phyloP scores from a whole-genome alignment of 2,797 vertebrate genomes.

The Ateles fusciceps region DNA sequence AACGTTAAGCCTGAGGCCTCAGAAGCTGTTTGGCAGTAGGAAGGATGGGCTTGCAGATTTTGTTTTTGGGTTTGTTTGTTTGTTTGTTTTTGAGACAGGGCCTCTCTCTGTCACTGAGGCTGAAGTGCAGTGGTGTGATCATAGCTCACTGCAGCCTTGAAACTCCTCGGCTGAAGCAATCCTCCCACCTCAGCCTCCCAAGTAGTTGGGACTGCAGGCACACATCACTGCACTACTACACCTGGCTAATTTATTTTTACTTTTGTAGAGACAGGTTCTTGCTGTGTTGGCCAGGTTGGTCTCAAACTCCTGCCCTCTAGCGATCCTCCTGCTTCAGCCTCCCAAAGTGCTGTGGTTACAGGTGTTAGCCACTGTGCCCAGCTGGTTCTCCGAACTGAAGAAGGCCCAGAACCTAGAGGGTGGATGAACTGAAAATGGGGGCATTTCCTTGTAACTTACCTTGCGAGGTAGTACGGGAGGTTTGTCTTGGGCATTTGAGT shows the following conservation, averaged over 20 bases:
- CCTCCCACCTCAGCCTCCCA: background rate
- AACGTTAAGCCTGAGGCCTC: too few species aligned
- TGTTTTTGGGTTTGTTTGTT: too few species aligned
- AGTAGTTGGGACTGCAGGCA: background rate
- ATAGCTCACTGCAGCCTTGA: too few species aligned
- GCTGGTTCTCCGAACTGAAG: background rate
- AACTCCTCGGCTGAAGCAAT: too few species aligned
- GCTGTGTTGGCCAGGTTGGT: background rate
- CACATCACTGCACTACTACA: background rate
- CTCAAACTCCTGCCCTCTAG: background rate
- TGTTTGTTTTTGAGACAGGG: too few species aligned
- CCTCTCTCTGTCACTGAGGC: too few species aligned
- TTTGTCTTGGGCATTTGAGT: background rate
- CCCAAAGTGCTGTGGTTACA: background rate
- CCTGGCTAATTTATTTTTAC: too few species aligned
- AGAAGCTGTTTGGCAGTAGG: background rate
- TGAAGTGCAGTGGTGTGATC: too few species aligned
- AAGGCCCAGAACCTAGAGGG: background rate
- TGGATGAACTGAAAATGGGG: background rate
- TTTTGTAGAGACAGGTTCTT: background rate
- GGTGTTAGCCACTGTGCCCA: background rate
- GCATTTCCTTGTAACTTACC: background rate
- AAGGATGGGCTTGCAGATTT: background rate
- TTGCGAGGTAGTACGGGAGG: background rate
- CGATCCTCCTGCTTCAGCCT: background rate